phyloP scores from a whole-genome alignment of 2,888 invertebrate genomes.

The Sceliomorpha sp. region DNA sequence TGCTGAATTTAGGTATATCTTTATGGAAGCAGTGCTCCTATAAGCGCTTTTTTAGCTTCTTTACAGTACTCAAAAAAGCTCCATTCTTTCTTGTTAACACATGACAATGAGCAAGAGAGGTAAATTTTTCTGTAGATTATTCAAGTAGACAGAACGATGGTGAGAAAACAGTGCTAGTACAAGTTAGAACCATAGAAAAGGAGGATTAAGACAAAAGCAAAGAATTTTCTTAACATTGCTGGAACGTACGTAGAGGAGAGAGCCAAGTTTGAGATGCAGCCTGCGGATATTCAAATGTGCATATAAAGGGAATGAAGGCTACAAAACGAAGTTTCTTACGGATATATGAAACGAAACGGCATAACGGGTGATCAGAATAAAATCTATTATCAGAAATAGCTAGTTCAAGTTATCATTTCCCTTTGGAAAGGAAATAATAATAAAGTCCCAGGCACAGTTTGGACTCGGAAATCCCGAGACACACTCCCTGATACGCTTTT shows the following conservation, averaged over 20 bases:
- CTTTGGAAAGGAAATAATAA: neutral
- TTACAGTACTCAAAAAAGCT: no score
- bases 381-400: no score
- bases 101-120: constrained; percentile 3
- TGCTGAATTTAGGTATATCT: no score
- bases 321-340: constrained; percentile 52
- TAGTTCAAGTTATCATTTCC: neutral
- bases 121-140: constrained; percentile 53
- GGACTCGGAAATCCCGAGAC: no score
- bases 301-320: constrained; percentile 64
- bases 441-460: no score
- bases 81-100: neutral
- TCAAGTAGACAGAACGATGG: constrained; percentile 44
- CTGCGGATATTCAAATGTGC: constrained; percentile 66
- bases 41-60: no score
- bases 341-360: constrained; percentile 35
- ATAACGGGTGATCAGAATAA: constrained; percentile 52
- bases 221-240: constrained; percentile 61
- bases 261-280: constrained; percentile 65
- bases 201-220: constrained; percentile 39
- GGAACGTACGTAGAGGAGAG: constrained; percentile 43
- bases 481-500: no score
- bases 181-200: constrained; percentile 32
- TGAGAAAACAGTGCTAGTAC: constrained; percentile 14
- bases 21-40: no score